Conservation (phyloP, 2,888 invertebrate species). For the Thyatira batis region DNA sequence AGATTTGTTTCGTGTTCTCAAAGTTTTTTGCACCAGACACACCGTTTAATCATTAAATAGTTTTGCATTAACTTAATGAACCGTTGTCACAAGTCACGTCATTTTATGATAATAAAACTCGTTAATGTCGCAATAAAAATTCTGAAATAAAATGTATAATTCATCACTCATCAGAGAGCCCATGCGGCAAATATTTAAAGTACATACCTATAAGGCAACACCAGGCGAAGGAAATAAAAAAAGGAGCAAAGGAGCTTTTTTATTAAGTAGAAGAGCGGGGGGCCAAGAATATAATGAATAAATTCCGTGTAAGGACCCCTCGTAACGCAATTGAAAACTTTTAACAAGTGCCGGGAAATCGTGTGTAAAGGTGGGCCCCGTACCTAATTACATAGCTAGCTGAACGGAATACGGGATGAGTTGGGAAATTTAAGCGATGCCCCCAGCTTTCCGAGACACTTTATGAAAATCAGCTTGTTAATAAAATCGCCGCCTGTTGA, state of each 20-base stretch:
- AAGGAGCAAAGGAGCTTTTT: conserved; percentile 69
- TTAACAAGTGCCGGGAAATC: conserved; percentile 81
- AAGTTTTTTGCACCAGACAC: neutral
- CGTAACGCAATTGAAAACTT: conserved; percentile 82
- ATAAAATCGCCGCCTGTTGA: conserved; percentile 58
- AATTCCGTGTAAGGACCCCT: conserved; percentile 75
- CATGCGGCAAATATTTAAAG: conserved; percentile 79
- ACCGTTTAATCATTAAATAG: neutral
- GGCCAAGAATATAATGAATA: conserved; percentile 77
- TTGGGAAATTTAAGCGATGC: conserved; percentile 67
- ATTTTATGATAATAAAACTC: conserved; percentile 31
- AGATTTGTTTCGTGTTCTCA: neutral
- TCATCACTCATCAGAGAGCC: conserved; percentile 71
- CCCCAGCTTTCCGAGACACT: conserved; percentile 31
- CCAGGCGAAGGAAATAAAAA: conserved; percentile 58
- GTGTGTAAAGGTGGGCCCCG: conserved; percentile 78
- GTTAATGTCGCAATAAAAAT: conserved; percentile 61
- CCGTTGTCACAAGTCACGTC: conserved; percentile 33
- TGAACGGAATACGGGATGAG: conserved; percentile 74
- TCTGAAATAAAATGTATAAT: conserved; percentile 69
- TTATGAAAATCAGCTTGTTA: conserved; percentile 71
- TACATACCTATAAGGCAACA: conserved; percentile 69
- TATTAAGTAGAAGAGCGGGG: conserved; percentile 69
- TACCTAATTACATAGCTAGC: conserved; percentile 71
- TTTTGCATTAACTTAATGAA: conserved; percentile 14